phyloP scores from a whole-genome alignment of 92 coral and sea anemone genomes.

The Phymanthus crucifer region DNA sequence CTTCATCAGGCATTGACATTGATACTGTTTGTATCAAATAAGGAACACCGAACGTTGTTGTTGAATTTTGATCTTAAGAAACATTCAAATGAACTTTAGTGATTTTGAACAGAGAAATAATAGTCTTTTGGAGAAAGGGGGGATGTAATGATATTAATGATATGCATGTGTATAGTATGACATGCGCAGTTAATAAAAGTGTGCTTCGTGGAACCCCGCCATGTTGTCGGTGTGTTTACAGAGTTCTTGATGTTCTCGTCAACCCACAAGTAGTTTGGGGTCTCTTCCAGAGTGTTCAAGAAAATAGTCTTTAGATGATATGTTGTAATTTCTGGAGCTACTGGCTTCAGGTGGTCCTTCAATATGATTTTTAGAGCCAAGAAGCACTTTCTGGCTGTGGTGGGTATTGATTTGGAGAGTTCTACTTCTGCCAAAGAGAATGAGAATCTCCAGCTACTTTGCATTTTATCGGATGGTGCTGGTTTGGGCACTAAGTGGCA shows the following conservation, averaged over 20 bases:
- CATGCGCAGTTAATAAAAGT: too few relatives aligned
- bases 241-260: slow-evolving; percentile 29
- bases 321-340: slow-evolving; percentile 1
- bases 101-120: too few relatives aligned
- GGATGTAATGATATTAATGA: too few relatives aligned
- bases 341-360: slow-evolving; percentile 45
- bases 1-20: too few relatives aligned
- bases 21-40: too few relatives aligned
- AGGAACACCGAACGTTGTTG: too few relatives aligned
- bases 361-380: slow-evolving; percentile 46
- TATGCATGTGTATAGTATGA: too few relatives aligned
- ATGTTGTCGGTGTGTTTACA: too few relatives aligned
- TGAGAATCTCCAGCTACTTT: slow-evolving; percentile 53
- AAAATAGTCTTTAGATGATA: slow-evolving; percentile 45
- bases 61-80: too few relatives aligned
- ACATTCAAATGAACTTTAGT: too few relatives aligned
- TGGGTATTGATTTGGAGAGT: slow-evolving; percentile 46
- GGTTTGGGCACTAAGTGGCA: slow-evolving; percentile 54
- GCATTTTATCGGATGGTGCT: slow-evolving; percentile 13
- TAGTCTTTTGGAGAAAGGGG: too few relatives aligned
- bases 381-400: slow-evolving; percentile 52
- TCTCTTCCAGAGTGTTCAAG: slow-evolving; percentile 35
- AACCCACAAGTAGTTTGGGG: slow-evolving; percentile 28
- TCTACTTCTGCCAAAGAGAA: slow-evolving; percentile 57
- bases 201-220: too few relatives aligned